Base-by-base conservation (phyloP, 2,888 invertebrate genomes). In the Linnaemya tessellans region DNA sequence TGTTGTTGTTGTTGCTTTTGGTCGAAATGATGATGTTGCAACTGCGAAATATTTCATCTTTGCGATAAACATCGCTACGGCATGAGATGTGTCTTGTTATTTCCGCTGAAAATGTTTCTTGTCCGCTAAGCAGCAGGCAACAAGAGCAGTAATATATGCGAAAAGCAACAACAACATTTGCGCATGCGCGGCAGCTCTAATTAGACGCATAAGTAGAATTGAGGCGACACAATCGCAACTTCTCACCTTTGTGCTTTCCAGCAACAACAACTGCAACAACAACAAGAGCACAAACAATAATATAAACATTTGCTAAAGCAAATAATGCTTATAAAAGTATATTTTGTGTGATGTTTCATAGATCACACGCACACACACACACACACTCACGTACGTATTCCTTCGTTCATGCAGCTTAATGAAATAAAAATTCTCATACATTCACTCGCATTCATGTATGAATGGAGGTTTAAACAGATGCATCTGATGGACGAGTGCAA, bases 181-280 rank as follows among this genome's bases (percentile, higher is more conserved):
- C 88, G 90, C 91, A 91, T 90, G 90, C 89, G 90, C 91, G 89
- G 90, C 91, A 90, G 89, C 89, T 90, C 91, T 92, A 92, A 91
- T 91, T 91, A 91, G 90, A 87, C 89, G 91, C 89, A 90, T 91
- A 91, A 91, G 89, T 91, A 90, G 89, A 91, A 91, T 91, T 91
- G 91, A 90, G 87, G 86, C 87, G 85, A 90, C 89, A 88, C 88
- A 80, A 84, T 80, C 84, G 87, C 88, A 88, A 87, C 89, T 88
- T 90, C 89, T 90, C 90, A 90, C 90, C 91, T 89, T 90, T 87
- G 79, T 78, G 85, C 79, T 83, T 71, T 77, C 65, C 64, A 78
- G 64, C 41, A 62, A 49, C 62, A 30, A 54, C 15, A 56, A 38
- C 60, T 22, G 46, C 18, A 30, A 30, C 30, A 30, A 30, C 30